Percentiles rank a stretch among this genome's conserved stretches.
Evolutionary conservation across 2,797 vertebrate genomes (phyloP).

Genomic region (Acanthopagrus latus): DNA sequence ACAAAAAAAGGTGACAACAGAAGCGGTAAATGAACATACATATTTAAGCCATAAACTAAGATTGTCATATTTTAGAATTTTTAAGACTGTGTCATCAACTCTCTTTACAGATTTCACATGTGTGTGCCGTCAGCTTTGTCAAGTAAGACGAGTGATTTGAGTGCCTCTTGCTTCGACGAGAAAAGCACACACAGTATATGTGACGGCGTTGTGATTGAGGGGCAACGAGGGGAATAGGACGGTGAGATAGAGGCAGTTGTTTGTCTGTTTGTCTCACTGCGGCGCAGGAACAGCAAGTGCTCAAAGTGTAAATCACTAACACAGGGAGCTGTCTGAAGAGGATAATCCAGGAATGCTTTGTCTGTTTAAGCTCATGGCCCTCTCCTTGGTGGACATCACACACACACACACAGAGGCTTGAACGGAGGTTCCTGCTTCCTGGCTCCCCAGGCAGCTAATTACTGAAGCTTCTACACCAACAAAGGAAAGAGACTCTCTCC

Average conservation of each 20-base stretch:
- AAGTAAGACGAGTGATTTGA: not conserved
- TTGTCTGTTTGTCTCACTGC: constrained; percentile 38
- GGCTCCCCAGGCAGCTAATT: constrained; percentile 73
- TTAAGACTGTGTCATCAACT: not conserved
- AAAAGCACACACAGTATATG: not conserved
- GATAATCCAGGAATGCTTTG: constrained; percentile 68
- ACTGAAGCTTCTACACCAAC: constrained; percentile 65
- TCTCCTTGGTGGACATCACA: constrained; percentile 51
- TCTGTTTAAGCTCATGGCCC: constrained; percentile 67
- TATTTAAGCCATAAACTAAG: no score
- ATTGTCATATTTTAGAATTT: no score
- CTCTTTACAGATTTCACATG: not conserved
- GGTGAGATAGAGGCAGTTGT: constrained; percentile 16
- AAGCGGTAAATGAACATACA: no score
- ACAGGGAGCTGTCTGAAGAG: constrained; percentile 54
- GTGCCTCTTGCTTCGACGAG: not conserved
- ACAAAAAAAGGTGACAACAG: no score
- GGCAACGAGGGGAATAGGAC: constrained; percentile 6
- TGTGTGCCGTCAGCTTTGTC: not conserved
- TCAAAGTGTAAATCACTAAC: constrained; percentile 55
- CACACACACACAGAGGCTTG: constrained; percentile 31
- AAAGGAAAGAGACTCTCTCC: constrained; percentile 63
- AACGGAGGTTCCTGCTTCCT: constrained; percentile 60
- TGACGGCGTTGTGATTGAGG: constrained; percentile 13
- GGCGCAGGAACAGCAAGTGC: constrained; percentile 49